Base-by-base conservation (phyloP, 2,888 invertebrate species). In the Eristalinus aeneus region DNA sequence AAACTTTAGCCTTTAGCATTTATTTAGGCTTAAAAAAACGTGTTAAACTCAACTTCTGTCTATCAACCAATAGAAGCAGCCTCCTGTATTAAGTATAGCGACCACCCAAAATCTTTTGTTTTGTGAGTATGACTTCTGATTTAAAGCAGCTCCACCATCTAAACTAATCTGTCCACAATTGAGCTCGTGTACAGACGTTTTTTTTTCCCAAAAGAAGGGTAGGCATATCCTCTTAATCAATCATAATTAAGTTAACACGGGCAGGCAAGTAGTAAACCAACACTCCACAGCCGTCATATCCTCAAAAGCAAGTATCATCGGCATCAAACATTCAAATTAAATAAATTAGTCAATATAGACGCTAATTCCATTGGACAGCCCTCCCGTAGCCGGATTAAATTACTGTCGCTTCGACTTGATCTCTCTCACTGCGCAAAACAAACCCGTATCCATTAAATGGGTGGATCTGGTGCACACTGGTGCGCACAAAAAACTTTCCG, bases 341-440 rank as follows among this genome's bases (percentile, higher is more conserved):
- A 81, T 81, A 76, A 85, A 85, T 85, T 85, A 77, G 58, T 73
- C 81, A 80, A 80, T 85, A 68, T 73, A 81, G 73, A 73, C 53
- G 60, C 61, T 85, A 81, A 85, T 85, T 81, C 64, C 81, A 85
- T 81, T 81, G 71, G 39, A 46, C 72, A 56, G 58, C 63, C 81
- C 61, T n/a, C 56, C 46, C 65, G 22, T 32, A 27, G 61, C 27
- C 63, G 71, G 63, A 76, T 69, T 54, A 64, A 76, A 85, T 69
- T 80, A 64, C 69, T 68, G 31, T 67, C 84, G 75, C 65, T 60
- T 34, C 22, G 69, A 10, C 20, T 12, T 53, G 53, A 67, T 61
- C 31, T 46, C n/a, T 56, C 46, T 16, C 46, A 16, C 46, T 46
- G n/a, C 31, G 63, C 10, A 63, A 67, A 76, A 36, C 23, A 58